Percentiles rank a stretch among this genome's conserved stretches.
phyloP scores from a whole-genome alignment of 2,888 invertebrate species.

The Orthosia incerta region DNA sequence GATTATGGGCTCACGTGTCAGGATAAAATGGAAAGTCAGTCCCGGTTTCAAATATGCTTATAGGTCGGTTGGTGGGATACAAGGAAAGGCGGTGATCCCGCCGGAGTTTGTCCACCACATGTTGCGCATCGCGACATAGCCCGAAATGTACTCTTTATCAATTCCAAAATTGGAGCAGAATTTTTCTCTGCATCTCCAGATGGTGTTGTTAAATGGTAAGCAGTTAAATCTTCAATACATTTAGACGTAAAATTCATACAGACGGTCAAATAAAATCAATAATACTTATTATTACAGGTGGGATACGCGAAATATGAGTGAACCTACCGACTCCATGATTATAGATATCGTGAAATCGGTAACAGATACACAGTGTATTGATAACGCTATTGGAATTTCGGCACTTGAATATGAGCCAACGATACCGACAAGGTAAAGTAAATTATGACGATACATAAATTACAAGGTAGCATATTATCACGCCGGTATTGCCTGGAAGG shows the following conservation, averaged over 20 bases:
- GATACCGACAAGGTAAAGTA: conserved; percentile 92
- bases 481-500: background rate
- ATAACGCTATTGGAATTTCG: conserved; percentile 92
- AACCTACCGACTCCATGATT: conserved; percentile 93
- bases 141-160: conserved; percentile 97
- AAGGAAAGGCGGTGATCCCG: conserved; percentile 95
- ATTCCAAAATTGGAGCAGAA: conserved; percentile 98
- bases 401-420: conserved; percentile 94
- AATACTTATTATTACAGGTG: conserved; percentile 89
- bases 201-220: conserved; percentile 95
- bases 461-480: background rate
- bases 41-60: conserved; percentile 14
- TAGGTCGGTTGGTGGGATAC: conserved; percentile 96
- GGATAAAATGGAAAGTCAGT: background rate
- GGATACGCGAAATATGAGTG: conserved; percentile 93
- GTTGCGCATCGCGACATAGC: conserved; percentile 97
- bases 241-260: background rate
- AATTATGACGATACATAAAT: background rate
- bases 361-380: conserved; percentile 90
- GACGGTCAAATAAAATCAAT: background rate
- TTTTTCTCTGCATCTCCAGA: conserved; percentile 98
- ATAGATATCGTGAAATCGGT: conserved; percentile 92
- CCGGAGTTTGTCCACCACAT: conserved; percentile 94
- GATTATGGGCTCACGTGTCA: background rate
- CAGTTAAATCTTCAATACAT: background rate